Percentiles rank a stretch among this genome's conserved stretches.
phyloP scores from a whole-genome alignment of 2,888 invertebrate genomes.

The Rhingia campestris region DNA sequence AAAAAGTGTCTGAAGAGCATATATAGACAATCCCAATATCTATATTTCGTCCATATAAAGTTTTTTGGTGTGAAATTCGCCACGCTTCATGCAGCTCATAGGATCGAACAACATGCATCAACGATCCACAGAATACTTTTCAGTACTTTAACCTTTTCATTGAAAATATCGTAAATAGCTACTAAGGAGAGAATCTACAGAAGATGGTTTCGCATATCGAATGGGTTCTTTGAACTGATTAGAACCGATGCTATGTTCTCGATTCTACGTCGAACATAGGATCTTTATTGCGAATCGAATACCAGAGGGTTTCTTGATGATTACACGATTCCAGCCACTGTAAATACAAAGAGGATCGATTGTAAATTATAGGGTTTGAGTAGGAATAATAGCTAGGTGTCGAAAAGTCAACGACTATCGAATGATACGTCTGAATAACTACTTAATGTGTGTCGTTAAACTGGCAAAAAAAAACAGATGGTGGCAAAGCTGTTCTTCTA shows the following conservation, averaged over 20 bases:
- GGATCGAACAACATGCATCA: slow-evolving; percentile 99
- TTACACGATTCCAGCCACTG: slow-evolving; percentile 96
- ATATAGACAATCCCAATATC: too few relatives aligned
- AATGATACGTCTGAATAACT: too few relatives aligned
- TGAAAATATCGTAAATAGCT: slow-evolving; percentile 98
- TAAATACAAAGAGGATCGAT: slow-evolving; percentile 75
- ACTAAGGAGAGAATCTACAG: slow-evolving; percentile 97
- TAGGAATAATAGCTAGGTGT: too few relatives aligned
- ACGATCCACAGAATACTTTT: slow-evolving; percentile 97
- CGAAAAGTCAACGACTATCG: too few relatives aligned
- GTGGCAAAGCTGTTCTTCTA: slow-evolving; percentile 87
- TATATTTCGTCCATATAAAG: too few relatives aligned
- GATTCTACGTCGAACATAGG: too few relatives aligned
- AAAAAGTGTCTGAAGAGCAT: too few relatives aligned
- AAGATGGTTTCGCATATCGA: too few relatives aligned
- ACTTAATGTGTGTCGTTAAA: slow-evolving; percentile 92
- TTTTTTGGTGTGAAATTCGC: slow-evolving; percentile 98
- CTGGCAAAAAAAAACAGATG: slow-evolving; percentile 89
- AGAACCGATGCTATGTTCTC: slow-evolving; percentile 92
- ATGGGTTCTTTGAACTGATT: slow-evolving; percentile 99
- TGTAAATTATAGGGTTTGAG: too few relatives aligned
- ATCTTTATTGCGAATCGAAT: slow-evolving; percentile 95
- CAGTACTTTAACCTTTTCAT: too few relatives aligned
- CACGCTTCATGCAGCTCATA: slow-evolving; percentile 98
- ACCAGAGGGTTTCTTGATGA: slow-evolving; percentile 99